These are phyloP conservation scores for Chaenodraco wilsoni DNA, from an alignment of 2,797 vertebrate species.

Conservation along the genomic window DNA sequence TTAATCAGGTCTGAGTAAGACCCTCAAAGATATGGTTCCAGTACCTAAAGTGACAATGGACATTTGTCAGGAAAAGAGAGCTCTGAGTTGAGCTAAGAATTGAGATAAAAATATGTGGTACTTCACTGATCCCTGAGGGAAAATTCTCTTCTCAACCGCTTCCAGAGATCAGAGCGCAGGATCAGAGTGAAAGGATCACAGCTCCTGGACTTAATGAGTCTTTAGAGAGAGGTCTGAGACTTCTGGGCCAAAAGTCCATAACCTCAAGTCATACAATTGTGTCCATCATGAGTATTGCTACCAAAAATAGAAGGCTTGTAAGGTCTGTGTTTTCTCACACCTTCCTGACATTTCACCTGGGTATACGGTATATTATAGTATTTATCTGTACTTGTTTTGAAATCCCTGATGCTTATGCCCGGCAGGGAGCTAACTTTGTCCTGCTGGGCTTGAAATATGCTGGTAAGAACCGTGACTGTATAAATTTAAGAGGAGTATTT, in stretches of 20 bases:
- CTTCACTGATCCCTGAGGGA: conserved; percentile 17
- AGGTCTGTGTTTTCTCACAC: no score
- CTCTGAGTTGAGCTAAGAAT: neutral
- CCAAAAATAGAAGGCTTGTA: neutral
- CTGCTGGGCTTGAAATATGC: no score
- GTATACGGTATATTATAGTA: no score
- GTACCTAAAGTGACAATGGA: neutral
- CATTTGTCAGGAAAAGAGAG: neutral
- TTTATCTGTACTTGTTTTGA: no score
- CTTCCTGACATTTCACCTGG: no score
- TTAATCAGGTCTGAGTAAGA: conserved; percentile 16
- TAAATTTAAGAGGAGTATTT: neutral
- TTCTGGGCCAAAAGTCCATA: conserved; percentile 1
- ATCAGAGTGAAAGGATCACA: conserved; percentile 22
- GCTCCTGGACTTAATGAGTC: neutral
- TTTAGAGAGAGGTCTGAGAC: conserved; percentile 1
- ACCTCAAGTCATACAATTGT: conserved; percentile 13
- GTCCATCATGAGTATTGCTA: conserved; percentile 12
- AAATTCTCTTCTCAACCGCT: conserved; percentile 20
- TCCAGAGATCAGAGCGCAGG: conserved; percentile 14
- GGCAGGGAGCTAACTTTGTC: no score
- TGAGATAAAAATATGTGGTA: conserved; percentile 15
- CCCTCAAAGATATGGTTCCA: conserved; percentile 14
- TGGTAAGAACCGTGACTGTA: neutral
- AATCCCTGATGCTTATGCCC: no score